Evolutionary conservation across 2,888 invertebrate genomes (phyloP).

Genomic region (Dynastes maya): DNA sequence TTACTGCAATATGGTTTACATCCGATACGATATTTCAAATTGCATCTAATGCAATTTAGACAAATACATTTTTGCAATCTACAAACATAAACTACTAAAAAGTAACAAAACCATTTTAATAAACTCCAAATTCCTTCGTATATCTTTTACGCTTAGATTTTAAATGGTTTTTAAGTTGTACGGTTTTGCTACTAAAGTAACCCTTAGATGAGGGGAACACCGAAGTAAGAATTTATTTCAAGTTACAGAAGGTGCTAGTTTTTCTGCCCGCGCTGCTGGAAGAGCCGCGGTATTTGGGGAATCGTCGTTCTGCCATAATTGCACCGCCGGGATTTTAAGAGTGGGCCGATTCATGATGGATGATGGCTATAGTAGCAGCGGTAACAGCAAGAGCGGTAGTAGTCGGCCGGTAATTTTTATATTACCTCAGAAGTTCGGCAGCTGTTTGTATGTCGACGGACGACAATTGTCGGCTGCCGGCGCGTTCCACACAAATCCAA

Average conservation of each 20-base stretch:
- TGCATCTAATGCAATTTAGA: too few relatives aligned
- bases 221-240: not conserved
- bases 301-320: conserved; percentile 33
- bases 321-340: conserved; percentile 31
- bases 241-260: not conserved
- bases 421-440: conserved; percentile 48
- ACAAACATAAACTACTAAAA: too few relatives aligned
- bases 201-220: too few relatives aligned
- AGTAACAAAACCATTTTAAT: too few relatives aligned
- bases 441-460: conserved; percentile 45
- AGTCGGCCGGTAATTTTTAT: conserved; percentile 46
- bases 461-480: conserved; percentile 43
- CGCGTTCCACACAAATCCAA: conserved; percentile 44
- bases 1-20: too few relatives aligned
- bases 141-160: too few relatives aligned
- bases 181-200: too few relatives aligned
- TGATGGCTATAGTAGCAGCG: conserved; percentile 29
- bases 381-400: conserved; percentile 26
- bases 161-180: too few relatives aligned
- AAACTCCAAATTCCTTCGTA: too few relatives aligned
- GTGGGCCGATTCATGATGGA: conserved; percentile 35
- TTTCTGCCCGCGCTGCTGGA: not conserved
- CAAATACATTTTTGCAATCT: too few relatives aligned
- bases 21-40: too few relatives aligned
- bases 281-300: conserved; percentile 25